A percentile compares a stretch with the other conserved stretches of the same genome.
These are phyloP conservation scores for Novumbra hubbsi DNA, from an alignment of 2,797 vertebrate species.

Conservation along the genomic window DNA sequence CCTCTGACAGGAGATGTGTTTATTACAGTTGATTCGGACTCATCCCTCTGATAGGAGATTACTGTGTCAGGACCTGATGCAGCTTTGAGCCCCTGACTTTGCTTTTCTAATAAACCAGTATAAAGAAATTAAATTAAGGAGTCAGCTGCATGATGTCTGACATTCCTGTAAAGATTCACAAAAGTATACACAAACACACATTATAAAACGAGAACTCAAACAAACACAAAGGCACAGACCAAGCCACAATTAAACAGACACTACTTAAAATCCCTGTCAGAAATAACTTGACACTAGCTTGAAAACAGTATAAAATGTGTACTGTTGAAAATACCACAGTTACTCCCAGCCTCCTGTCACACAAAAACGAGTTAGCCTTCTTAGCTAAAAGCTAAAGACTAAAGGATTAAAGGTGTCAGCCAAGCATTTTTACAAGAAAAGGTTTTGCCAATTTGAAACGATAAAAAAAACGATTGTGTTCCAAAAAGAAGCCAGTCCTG, in stretches of 20 bases:
- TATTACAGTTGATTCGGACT: too few relatives aligned
- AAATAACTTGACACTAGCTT: not conserved
- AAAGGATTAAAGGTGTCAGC: not conserved
- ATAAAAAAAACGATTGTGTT: too few relatives aligned
- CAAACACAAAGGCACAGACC: not conserved
- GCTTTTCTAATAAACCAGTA: not conserved
- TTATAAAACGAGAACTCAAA: not conserved
- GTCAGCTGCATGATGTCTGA: not conserved
- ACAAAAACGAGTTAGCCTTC: not conserved
- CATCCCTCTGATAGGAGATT: not conserved
- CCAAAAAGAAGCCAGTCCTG: too few relatives aligned
- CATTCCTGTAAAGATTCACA: not conserved
- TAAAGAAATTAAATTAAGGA: constrained; percentile 4
- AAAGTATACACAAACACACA: not conserved
- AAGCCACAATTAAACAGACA: not conserved
- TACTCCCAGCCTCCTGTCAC: not conserved
- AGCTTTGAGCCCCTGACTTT: not conserved
- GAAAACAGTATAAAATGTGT: not conserved
- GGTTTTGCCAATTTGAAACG: not conserved
- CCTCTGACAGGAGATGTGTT: too few relatives aligned
- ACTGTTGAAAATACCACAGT: not conserved
- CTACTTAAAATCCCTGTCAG: not conserved
- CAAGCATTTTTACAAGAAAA: not conserved
- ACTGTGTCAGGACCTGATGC: not conserved
- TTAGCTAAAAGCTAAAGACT: not conserved